Evolutionary conservation across 2,888 invertebrate genomes (phyloP).

Genomic region (Carabus problematicus): DNA sequence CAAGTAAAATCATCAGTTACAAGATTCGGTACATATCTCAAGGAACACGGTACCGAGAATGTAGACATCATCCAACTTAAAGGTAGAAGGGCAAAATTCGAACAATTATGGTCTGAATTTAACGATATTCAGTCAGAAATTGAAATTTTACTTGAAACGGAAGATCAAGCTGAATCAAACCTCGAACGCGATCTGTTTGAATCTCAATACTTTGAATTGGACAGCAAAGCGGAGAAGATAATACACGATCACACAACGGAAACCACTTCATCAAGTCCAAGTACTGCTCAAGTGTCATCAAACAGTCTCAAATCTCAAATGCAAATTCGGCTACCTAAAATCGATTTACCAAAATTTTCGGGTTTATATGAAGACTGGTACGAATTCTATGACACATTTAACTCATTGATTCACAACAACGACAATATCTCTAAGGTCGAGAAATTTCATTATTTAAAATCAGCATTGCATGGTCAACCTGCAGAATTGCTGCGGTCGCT

Average conservation of each 20-base stretch:
- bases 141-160: constrained; percentile 1
- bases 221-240: constrained; percentile 1
- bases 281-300: too few species aligned
- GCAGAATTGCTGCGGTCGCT: too few species aligned
- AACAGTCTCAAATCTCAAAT: too few species aligned
- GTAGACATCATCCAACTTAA: neutral
- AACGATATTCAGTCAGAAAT: constrained; percentile 3
- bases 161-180: neutral
- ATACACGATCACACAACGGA: neutral
- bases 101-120: neutral
- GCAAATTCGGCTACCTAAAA: too few species aligned
- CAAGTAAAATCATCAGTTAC: constrained; percentile 8
- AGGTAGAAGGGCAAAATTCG: constrained; percentile 2
- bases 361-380: constrained; percentile 45
- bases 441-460: constrained; percentile 45
- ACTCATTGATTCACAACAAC: constrained; percentile 43
- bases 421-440: constrained; percentile 35
- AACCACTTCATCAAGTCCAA: neutral
- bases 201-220: constrained; percentile 7
- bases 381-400: constrained; percentile 44
- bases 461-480: constrained; percentile 42
- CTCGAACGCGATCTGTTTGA: constrained; percentile 5
- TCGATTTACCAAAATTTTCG: constrained; percentile 44
- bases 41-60: neutral
- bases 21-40: neutral